A percentile compares a stretch with the other conserved stretches of the same genome.
Evolutionary conservation across 1,140 invertebrate species (phyloP).

Genomic region (Colletes gigas): DNA sequence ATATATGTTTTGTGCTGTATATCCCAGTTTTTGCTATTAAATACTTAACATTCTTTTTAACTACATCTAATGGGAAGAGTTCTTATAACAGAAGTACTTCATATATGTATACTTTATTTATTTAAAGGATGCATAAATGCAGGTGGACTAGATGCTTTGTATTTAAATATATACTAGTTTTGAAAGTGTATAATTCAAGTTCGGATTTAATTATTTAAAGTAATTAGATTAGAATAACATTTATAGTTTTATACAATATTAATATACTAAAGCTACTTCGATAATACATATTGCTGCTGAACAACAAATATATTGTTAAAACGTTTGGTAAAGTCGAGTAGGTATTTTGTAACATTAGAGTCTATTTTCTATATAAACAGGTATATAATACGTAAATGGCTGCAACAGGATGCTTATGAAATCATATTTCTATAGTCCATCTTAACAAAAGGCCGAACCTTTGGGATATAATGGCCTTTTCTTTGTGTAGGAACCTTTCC

Average conservation of each 20-base stretch:
- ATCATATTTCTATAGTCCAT: conserved; percentile 72
- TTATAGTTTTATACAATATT: neutral
- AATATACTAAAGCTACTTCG: neutral
- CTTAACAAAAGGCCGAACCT: conserved; percentile 64
- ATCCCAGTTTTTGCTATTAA: neutral
- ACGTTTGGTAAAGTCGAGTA: neutral
- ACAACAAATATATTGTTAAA: neutral
- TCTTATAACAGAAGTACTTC: neutral
- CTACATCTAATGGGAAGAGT: neutral
- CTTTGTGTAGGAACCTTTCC: conserved; percentile 60
- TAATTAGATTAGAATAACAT: neutral
- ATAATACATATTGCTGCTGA: neutral
- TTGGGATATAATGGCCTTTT: conserved; percentile 62
- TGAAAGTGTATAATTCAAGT: neutral
- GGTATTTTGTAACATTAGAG: neutral
- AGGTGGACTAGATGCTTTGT: neutral
- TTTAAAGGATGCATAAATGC: neutral
- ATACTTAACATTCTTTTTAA: neutral
- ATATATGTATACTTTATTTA: neutral
- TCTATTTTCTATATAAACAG: neutral
- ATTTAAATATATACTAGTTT: neutral
- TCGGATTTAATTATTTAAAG: neutral
- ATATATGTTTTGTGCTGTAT: neutral
- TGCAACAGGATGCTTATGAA: conserved; percentile 56
- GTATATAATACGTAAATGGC: neutral